Base-by-base conservation (phyloP, 1,140 invertebrate species). In the Stenopsyche tienmushanensis region DNA sequence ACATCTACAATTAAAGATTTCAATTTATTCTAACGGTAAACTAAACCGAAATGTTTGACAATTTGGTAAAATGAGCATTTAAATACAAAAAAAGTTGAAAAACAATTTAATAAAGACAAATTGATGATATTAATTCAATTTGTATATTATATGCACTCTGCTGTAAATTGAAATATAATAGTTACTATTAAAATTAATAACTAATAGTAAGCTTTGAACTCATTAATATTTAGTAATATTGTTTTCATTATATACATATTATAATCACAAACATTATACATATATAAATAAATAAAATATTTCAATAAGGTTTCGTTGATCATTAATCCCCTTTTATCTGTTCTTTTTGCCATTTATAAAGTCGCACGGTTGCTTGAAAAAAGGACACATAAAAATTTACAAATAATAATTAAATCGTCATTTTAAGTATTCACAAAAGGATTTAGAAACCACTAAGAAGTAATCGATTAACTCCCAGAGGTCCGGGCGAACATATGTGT, bases 231-330 rank as follows among this genome's bases (percentile, higher is more conserved):
- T 52, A 52, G 26, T 52, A 21, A 52, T 49, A 49, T 17, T 17
- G 24, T 49, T 49, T 3, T 49, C 9, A 49, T 49, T 49, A 49
- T 45, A 52, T 52, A 20, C 18, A 15, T 42, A 42, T 42, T 42
- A 42, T 42, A 15, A 42, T 42, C n/a, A 39, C 24, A 20, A 5
- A 21, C 24, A 5, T 17, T 2, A 49, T 24, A 52, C 15, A 52
- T 10, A 52, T 24, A 24, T 10, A 52, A 25, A 52, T 52, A 52
- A 54, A 54, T 54, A 54, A 54, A 54, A 34, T 54, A 54, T 54
- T 54, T 54, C 52, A 54, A 34, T 54, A 54, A 54, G 10, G n/a
- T 52, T n/a, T n/a, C n/a, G n/a, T n/a, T n/a, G n/a, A n/a, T n/a
- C n/a, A n/a, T n/a, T n/a, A n/a, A n/a, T n/a, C n/a, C n/a, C n/a